Percentiles rank a stretch among this genome's conserved stretches.
Conservation (phyloP, 2,888 invertebrate genomes). For the Troides helena region DNA sequence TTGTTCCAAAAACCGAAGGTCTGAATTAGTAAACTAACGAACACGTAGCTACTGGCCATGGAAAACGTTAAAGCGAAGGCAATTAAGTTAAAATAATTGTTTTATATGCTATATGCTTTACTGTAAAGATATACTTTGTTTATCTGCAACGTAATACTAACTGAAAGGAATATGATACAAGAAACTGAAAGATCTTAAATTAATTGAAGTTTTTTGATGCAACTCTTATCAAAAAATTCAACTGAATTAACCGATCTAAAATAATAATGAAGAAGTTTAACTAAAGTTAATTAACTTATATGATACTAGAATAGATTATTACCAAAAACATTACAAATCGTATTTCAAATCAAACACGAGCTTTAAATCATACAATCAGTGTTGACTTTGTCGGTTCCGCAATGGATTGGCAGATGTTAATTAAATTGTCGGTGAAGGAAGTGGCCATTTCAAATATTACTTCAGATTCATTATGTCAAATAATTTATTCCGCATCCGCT, state of each 20-base stretch:
- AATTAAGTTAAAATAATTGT: too few relatives aligned
- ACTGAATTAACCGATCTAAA: neutral
- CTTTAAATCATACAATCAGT: neutral
- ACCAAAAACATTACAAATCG: constrained; percentile 1
- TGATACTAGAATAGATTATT: neutral
- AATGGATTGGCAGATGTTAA: constrained; percentile 6
- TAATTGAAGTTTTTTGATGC: too few relatives aligned
- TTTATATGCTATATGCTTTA: too few relatives aligned
- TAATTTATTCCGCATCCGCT: neutral
- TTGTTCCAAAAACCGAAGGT: constrained; percentile 17
- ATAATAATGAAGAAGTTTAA: neutral
- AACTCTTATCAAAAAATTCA: neutral
- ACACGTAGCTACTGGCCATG: neutral
- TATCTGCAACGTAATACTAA: too few relatives aligned
- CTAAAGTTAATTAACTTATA: neutral
- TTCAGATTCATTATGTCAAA: constrained; percentile 3
- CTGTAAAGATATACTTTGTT: too few relatives aligned
- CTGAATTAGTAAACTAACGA: neutral
- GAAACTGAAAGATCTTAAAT: too few relatives aligned
- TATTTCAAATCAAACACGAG: constrained; percentile 3
- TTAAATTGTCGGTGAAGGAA: constrained; percentile 2
- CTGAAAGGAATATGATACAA: too few relatives aligned
- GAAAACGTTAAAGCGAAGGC: neutral
- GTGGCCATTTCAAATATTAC: constrained; percentile 5
- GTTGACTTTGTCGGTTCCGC: constrained; percentile 1